Base-by-base conservation (phyloP, 2,797 vertebrate genomes). In the Rachycentron canadum region DNA sequence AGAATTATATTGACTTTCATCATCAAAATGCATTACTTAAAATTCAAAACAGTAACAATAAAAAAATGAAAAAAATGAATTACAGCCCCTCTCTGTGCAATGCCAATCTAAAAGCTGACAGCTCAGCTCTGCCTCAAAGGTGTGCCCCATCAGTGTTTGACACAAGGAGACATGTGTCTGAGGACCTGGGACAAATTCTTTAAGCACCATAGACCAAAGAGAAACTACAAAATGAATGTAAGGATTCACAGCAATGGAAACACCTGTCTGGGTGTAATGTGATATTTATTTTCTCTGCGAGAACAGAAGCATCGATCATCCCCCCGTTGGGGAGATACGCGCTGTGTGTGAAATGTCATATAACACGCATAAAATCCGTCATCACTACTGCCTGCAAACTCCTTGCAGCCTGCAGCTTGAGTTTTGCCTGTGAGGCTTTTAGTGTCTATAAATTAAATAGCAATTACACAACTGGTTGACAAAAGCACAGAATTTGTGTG, bases 381-480 rank as follows among this genome's bases (percentile, higher is more conserved):
- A 41, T 87, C 68, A 73, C 82, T 73, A 13, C 71, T 4, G 53
- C 58, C 61, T 63, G 72, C 65, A 50, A 80, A 78, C 81, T 69
- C 55, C 69, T 76, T 21, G 67, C 69, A 62, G 79, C 55, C 40
- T 61, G 67, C 81, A 88, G 84, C 77, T 73, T 57, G 40, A n/a
- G 45, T 66, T 83, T 84, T 85, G 52, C 90, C 92, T 83, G 63
- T 9, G 50, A 91, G 90, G 86, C 76, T 73, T 90, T 80, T 63
- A 63, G 50, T 17, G 74, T 85, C 91, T 75, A 94, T 94, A 94
- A 94, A 95, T 93, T 93, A 86, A 86, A 93, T 49, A 88, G 91
- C 89, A 93, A 92, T 93, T 94, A 93, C 56, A 90, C 71, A 90
- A 88, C 79, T 77, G 82, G 75, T 80, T 93, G 81, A 89, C 90